Evolutionary conservation across 2,797 vertebrate genomes (phyloP).

Genomic region (Eidolon dupreanum): DNA sequence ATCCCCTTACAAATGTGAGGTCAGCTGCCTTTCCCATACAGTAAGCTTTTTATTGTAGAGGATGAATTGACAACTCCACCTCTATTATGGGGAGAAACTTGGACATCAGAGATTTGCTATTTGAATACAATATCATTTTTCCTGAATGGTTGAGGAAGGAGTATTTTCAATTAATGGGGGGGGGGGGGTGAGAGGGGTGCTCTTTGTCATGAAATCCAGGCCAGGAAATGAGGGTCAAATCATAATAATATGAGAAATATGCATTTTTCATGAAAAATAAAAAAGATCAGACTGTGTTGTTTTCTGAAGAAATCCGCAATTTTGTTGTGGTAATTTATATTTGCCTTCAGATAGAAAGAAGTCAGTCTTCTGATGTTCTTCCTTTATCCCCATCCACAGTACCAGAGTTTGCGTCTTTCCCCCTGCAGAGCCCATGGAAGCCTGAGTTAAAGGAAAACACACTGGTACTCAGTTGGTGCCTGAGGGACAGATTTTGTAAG

Average conservation of each 20-base stretch:
- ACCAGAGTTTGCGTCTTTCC: neutral
- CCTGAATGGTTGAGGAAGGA: neutral
- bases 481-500: neutral
- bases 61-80: neutral
- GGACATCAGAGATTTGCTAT: neutral
- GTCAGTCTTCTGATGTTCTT: neutral
- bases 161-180: neutral
- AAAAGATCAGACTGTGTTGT: neutral
- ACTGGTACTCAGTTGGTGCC: neutral
- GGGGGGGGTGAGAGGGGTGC: neutral
- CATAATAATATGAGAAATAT: conserved; percentile 4
- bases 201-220: conserved; percentile 16
- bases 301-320: neutral
- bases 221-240: neutral
- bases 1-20: neutral
- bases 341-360: neutral
- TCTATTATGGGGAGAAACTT: neutral
- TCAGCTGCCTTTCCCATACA: neutral
- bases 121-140: neutral
- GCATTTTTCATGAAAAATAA: neutral
- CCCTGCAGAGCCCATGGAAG: neutral
- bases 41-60: neutral
- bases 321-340: neutral
- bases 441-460: neutral
- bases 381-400: too few relatives aligned